phyloP scores from a whole-genome alignment of 92 coral and sea anemone species.

The Parazoanthus atlanticus region DNA sequence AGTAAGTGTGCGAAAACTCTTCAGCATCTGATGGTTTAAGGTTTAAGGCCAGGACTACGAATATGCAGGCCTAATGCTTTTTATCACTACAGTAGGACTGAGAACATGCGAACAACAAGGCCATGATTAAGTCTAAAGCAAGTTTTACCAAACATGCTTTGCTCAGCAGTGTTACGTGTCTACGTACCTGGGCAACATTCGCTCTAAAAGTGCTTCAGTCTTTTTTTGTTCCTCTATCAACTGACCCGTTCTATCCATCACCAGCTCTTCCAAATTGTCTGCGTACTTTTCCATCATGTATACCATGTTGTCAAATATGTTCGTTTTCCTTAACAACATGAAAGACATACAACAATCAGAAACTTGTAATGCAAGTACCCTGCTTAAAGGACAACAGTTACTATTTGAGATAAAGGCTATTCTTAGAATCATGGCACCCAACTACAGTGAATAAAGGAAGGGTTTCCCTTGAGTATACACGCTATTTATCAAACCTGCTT shows the following conservation, averaged over 20 bases:
- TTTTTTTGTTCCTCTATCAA: conserved; percentile 92
- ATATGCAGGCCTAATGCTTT: too few relatives aligned
- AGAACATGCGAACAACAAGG: not conserved
- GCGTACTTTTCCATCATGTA: conserved; percentile 99
- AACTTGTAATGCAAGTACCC: not conserved
- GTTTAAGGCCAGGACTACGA: too few relatives aligned
- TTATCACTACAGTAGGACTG: not conserved
- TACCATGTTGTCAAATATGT: conserved; percentile 94
- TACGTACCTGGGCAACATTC: conserved; percentile 91
- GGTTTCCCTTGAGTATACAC: too few relatives aligned
- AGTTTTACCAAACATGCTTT: not conserved
- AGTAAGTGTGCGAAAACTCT: too few relatives aligned
- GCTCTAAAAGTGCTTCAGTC: conserved; percentile 90
- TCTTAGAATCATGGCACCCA: too few relatives aligned
- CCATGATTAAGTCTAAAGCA: not conserved
- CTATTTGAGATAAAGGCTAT: too few relatives aligned
- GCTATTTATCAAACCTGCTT: too few relatives aligned
- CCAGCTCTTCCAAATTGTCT: conserved; percentile 93
- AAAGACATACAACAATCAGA: not conserved
- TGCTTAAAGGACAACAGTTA: not conserved
- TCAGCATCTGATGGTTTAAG: too few relatives aligned
- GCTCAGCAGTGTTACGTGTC: not conserved
- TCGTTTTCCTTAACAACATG: conserved; percentile 75
- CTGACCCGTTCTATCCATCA: conserved; percentile 93
- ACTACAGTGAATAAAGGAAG: too few relatives aligned